Evolutionary conservation across 1,140 invertebrate species (phyloP), one percentile per base, ranked within the genome.

Genomic region (Hyles vespertilio): DNA sequence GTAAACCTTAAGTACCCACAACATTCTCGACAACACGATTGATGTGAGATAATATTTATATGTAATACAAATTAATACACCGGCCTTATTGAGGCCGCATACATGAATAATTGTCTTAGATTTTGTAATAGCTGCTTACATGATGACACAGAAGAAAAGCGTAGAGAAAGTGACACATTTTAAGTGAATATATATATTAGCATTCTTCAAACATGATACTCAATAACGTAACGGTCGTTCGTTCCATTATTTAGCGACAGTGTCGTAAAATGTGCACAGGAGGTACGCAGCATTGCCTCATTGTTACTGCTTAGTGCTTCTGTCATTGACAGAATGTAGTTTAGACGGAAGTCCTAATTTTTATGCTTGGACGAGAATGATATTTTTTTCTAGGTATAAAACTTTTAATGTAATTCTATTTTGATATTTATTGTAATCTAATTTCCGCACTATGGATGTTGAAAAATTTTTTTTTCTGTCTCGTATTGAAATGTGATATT

Each of bases 151-250:
- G 32, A 10, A n/a, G 22, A 50, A 50, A 40, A 50, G 10, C 56
- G 45, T 40, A 59, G 62, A 40, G 62, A 64, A 64, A 64, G 62
- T 59, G 48, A 45, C 57, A 53, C 48, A 56, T 54, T 51, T 59
- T 56, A 50, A 51, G 53, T 49, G 57, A 49, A 51, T 56, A 57
- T 51, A 57, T 51, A 64, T 59, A 64, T 64, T 64, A 64, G 62
- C 62, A 64, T 64, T 64, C 62, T 57, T 53, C 48, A 54, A 56
- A 59, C 62, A 59, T 59, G 47, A 59, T 57, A 59, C 51, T 45
- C 51, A 59, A 54, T 64, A 64, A 59, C 62, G 62, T 64, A 64
- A 64, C 62, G 62, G 62, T 64, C 53, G 8, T 51, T 64, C 56
- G 56, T 63, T 55, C 56, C 61, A 63, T 53, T 58, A 58, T 58